A percentile compares a stretch with the other conserved stretches of the same genome.
Conservation (phyloP, 2,888 invertebrate species). For the Tetropium fuscum region DNA sequence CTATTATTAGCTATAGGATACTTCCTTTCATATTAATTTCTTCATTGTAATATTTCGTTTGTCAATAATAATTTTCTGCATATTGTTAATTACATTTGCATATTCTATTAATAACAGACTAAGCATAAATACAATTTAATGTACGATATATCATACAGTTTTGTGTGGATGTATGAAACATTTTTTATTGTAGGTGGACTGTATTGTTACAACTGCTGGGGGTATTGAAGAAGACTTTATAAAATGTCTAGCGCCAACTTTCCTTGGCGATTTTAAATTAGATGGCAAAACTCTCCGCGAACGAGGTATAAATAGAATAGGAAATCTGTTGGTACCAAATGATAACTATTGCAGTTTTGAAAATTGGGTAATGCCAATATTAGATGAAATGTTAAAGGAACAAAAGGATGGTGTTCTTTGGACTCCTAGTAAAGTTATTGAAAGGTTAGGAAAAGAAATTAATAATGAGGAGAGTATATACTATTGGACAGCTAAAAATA, state of each 20-base stretch:
- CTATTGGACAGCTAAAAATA: slow-evolving; percentile 96
- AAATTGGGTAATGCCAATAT: slow-evolving; percentile 94
- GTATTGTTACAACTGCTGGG: slow-evolving; percentile 97
- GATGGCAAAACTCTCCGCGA: slow-evolving; percentile 84
- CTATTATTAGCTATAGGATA: no score
- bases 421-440: slow-evolving; percentile 92
- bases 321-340: slow-evolving; percentile 97
- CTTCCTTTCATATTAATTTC: no score
- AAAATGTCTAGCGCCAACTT: slow-evolving; percentile 97
- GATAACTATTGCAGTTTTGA: slow-evolving; percentile 87
- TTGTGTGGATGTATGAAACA: no score
- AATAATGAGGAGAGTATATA: slow-evolving; percentile 92
- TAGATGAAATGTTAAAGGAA: slow-evolving; percentile 91
- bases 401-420: slow-evolving; percentile 82
- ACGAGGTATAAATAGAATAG: slow-evolving; percentile 85
- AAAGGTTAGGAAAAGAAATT: slow-evolving; percentile 90
- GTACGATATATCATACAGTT: no score
- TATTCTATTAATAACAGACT: no score
- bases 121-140: no score
- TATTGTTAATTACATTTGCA: no score
- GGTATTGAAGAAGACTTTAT: slow-evolving; percentile 99
- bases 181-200: slow-evolving; percentile 78
- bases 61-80: no score
- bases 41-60: no score
- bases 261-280: slow-evolving; percentile 89